phyloP scores from a whole-genome alignment of 2,888 invertebrate species.

The Noctua janthe region DNA sequence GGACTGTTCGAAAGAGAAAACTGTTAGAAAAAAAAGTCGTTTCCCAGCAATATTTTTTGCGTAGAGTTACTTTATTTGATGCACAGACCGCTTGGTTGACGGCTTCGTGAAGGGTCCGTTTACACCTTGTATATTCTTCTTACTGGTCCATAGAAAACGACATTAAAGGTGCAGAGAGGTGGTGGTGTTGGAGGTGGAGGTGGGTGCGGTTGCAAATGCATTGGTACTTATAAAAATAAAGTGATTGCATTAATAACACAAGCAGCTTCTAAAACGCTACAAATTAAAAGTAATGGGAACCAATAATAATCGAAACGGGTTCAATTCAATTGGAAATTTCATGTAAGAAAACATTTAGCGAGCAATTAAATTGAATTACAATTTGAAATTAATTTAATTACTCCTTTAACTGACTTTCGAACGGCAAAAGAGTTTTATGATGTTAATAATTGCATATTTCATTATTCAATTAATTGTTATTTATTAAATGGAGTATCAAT shows the following conservation, averaged over 20 bases:
- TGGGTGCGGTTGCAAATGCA: not conserved
- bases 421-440: slow-evolving; percentile 29
- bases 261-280: slow-evolving; percentile 25
- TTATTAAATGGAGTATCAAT: slow-evolving; percentile 63
- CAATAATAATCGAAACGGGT: slow-evolving; percentile 22
- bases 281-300: slow-evolving; percentile 42
- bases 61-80: too few relatives aligned
- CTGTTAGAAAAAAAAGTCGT: too few relatives aligned
- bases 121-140: too few relatives aligned
- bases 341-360: slow-evolving; percentile 44
- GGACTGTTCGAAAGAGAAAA: too few relatives aligned
- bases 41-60: too few relatives aligned
- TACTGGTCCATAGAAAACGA: not conserved
- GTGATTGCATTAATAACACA: slow-evolving; percentile 34
- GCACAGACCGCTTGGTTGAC: too few relatives aligned
- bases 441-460: slow-evolving; percentile 59
- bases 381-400: slow-evolving; percentile 49
- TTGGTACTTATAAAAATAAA: slow-evolving; percentile 4
- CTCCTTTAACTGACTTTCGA: slow-evolving; percentile 47
- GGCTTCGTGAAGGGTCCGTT: not conserved
- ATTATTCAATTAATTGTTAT: slow-evolving; percentile 58
- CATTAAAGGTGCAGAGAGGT: not conserved
- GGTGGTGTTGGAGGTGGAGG: too few relatives aligned
- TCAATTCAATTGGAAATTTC: slow-evolving; percentile 48
- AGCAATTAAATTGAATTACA: slow-evolving; percentile 53